Base-by-base conservation (phyloP, 2,113 vertebrate species). In the Hippocampus guttulatus region DNA sequence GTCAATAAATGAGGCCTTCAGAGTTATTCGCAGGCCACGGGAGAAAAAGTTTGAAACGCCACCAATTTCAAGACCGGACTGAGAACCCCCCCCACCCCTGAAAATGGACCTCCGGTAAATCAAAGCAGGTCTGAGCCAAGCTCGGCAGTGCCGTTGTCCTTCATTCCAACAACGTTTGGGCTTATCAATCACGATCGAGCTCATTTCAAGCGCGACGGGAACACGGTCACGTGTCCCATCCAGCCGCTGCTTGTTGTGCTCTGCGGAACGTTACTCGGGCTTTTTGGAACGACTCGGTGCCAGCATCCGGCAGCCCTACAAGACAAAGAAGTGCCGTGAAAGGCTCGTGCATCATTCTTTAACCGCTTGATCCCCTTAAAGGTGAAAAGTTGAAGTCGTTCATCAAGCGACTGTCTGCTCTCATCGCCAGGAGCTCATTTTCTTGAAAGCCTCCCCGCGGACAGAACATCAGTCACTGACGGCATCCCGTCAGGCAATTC, bases 121-220 rank as follows among this genome's bases (percentile, higher is more conserved):
- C 18, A 51, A 20, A 27, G 2, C 38, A 30, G 52, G 69, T 45
- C 71, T 69, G 64, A 65, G 70, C 80, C 51, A 21, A 61, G 70
- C 68, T 70, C 75, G 76, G 71, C 65, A 78, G 77, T 68, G 52
- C 70, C 58, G 63, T 73, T 74, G 65, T 81, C 68, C 85, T 89
- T 79, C 86, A 87, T 89, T 85, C 88, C 70, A 64, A 52, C 78
- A 11, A 86, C 82, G 82, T 76, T 71, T 76, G 74, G 68, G 74
- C 84, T 85, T 85, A 86, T 92, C 87, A 88, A 78, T 92, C 86
- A 88, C 54, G 68, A 85, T 80, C 67, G 25, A 71, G 80, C 78
- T 85, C 62, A 58, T 83, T 87, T 78, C 68, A 70, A 69, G 38
- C 66, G 76, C 80, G 73, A 73, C 8, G 0, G 74, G n/a, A 73